Conservation (phyloP, 2,113 vertebrate species). For the Cinclus mexicanus region DNA sequence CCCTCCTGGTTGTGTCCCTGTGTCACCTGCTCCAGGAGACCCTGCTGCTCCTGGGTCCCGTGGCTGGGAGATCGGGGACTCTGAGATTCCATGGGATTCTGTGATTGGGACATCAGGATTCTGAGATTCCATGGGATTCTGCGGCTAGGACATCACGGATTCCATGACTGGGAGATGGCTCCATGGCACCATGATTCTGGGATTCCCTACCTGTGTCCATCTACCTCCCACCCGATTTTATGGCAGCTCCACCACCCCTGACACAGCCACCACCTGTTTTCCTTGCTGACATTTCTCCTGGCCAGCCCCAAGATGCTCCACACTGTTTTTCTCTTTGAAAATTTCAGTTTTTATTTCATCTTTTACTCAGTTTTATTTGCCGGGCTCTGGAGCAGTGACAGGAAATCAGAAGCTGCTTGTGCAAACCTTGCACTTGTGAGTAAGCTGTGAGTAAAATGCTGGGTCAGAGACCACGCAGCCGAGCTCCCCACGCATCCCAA, state of each 20-base stretch:
- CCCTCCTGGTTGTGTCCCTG: not conserved
- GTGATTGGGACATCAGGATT: too few relatives aligned
- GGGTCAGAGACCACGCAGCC: not conserved
- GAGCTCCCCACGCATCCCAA: not conserved
- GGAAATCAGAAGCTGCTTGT: not conserved
- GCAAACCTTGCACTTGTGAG: not conserved
- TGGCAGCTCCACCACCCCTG: rapidly evolving
- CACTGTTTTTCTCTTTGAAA: not conserved
- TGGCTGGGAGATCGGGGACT: rapidly evolving
- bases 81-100: not conserved
- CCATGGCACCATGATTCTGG: rapidly evolving
- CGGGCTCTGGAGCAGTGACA: not conserved
- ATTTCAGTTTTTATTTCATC: rapidly evolving
- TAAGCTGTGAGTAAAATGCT: not conserved
- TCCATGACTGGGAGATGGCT: too few relatives aligned
- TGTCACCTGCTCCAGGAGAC: not conserved
- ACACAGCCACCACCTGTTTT: rapidly evolving
- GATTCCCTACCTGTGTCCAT: not conserved
- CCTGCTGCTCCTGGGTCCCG: rapidly evolving
- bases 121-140: too few relatives aligned
- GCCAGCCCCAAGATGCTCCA: rapidly evolving
- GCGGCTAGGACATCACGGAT: too few relatives aligned
- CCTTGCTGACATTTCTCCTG: not conserved
- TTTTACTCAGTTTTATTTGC: not conserved
- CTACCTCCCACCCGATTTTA: not conserved